These are phyloP conservation scores for Rhyacichthys aspro DNA, from an alignment of 2,797 vertebrate genomes.

Conservation along the genomic window DNA sequence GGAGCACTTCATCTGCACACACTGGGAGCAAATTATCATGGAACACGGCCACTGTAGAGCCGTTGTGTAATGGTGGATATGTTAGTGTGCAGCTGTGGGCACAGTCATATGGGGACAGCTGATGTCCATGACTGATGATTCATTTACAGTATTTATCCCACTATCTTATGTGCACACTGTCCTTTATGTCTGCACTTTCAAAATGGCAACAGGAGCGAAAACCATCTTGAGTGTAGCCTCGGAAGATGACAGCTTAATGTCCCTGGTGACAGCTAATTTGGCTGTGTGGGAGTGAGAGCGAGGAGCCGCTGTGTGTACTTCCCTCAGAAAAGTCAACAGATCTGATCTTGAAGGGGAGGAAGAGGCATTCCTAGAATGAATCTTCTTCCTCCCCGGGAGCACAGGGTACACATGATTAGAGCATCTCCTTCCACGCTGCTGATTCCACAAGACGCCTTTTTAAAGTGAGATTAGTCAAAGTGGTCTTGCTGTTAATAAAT, in stretches of 20 bases:
- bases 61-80: constrained; percentile 49
- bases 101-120: constrained; percentile 22
- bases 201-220: constrained; percentile 35
- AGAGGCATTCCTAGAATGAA: constrained; percentile 51
- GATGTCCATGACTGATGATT: constrained; percentile 13
- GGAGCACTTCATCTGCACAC: constrained; percentile 61
- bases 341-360: constrained; percentile 66
- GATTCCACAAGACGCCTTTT: constrained; percentile 48
- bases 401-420: constrained; percentile 35
- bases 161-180: constrained; percentile 11
- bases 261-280: constrained; percentile 66
- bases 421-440: constrained; percentile 10
- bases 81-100: constrained; percentile 32
- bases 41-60: constrained; percentile 43
- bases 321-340: constrained; percentile 63
- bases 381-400: constrained; percentile 37
- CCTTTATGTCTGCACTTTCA: constrained; percentile 18
- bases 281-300: constrained; percentile 56
- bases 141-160: background rate
- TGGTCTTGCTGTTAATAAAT: constrained; percentile 45
- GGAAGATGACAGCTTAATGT: constrained; percentile 64
- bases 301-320: constrained; percentile 59
- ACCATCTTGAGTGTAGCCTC: constrained; percentile 44
- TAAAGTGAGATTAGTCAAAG: constrained; percentile 60
- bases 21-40: constrained; percentile 70